Evolutionary conservation across 2,888 invertebrate genomes (phyloP), one percentile per base, ranked within the genome.

Genomic region (Sinotaia quadrata): DNA sequence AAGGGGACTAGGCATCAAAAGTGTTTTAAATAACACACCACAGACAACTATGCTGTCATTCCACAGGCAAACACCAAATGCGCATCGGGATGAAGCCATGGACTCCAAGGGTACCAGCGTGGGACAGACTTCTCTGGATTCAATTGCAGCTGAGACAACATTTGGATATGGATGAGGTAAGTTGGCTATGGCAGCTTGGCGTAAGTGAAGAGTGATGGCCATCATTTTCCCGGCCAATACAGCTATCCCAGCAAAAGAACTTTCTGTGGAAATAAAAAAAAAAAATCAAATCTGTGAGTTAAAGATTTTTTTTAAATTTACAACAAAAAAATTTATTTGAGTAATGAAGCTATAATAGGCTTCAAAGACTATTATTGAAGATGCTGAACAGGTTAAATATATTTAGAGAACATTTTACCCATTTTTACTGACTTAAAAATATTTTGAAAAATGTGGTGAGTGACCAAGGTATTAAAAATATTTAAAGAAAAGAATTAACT

Each of bases 41-140:
- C 68, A 71, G 5, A 74, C 74, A 31, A 95, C 89, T 57, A 95
- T 91, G 60, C 92, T 91, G 56, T 92, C 92, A 77, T 91, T 91
- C 69, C 93, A 89, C 84, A 92, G 92, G 49, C 92, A 93, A 71
- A 93, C 91, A 67, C 95, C 95, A 67, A 92, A 92, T 61, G 94
- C 93, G 89, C 94, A 94, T 75, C 94, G 91, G 54, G 92, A 91
- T 59, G 91, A 91, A 54, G 90, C 90, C 92, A 93, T 93, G 67
- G 91, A 90, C 31, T 92, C 91, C 73, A 89, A 77, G 1, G 86
- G 86, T 4, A 74, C 75, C 29, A 82, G 69, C 3, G 81, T 78
- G 15, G 75, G 75, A 31, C 68, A 70, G 21, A 67, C 61, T 18
- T 67, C 58, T n/a, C 54, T 56, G 44, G 57, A 24, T 54, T 67